A percentile compares a stretch with the other conserved stretches of the same genome.
Evolutionary conservation across 2,888 invertebrate genomes (phyloP).

Genomic region (Ophion obscuratus): DNA sequence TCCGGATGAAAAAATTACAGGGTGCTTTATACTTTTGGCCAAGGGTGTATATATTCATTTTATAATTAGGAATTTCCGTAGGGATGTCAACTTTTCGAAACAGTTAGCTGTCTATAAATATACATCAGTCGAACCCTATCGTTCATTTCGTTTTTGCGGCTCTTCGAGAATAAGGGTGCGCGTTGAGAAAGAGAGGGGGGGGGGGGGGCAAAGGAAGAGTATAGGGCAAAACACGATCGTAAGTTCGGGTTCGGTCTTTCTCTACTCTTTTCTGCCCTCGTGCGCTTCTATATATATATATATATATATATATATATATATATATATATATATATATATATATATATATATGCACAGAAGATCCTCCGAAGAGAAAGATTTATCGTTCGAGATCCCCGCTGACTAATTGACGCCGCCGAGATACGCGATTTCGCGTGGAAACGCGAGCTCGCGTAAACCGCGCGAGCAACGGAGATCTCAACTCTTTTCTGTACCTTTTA

Average conservation of each 20-base stretch:
- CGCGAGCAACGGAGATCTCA: constrained; percentile 34
- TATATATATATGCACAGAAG: no score
- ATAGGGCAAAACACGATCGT: constrained; percentile 52
- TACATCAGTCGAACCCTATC: no score
- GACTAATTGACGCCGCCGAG: constrained; percentile 79
- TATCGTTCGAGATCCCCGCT: constrained; percentile 74
- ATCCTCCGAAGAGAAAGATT: constrained; percentile 69
- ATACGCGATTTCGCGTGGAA: constrained; percentile 72
- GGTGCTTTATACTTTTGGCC: no score
- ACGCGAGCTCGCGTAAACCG: constrained; percentile 59
- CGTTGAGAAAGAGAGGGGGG: neutral
- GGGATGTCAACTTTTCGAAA: no score
- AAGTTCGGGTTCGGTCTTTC: constrained; percentile 57
- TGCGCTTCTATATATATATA: neutral
- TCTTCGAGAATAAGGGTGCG: no score
- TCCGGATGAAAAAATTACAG: no score
- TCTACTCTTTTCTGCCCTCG: constrained; percentile 18
- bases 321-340: no score
- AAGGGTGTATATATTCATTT: no score
- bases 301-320: no score
- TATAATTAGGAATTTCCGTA: no score
- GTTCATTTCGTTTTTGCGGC: no score
- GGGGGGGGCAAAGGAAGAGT: neutral
- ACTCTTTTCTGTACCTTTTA: constrained; percentile 1
- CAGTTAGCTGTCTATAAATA: no score